Conservation (phyloP, 2,888 invertebrate species). For the Ormyrus nitidulus region DNA sequence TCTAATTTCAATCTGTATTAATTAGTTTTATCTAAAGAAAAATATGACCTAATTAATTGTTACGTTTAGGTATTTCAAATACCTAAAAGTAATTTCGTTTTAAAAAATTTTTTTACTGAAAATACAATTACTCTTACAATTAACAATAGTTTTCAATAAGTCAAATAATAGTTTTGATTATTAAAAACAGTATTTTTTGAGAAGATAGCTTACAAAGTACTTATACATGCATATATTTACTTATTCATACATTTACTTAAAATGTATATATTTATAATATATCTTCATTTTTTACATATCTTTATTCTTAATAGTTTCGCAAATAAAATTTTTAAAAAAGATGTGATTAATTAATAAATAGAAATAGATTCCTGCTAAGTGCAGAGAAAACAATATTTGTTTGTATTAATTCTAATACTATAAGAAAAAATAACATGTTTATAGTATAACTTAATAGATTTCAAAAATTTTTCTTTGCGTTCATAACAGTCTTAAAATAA, state of each 20-base stretch:
- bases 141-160: conserved; percentile 11
- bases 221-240: neutral
- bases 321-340: conserved; percentile 29
- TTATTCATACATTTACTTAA: too few species aligned
- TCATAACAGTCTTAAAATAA: neutral
- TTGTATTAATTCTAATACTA: neutral
- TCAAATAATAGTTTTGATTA: conserved; percentile 23
- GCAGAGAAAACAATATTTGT: conserved; percentile 16
- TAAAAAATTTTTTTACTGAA: conserved; percentile 42
- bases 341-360: conserved; percentile 39
- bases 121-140: conserved; percentile 35
- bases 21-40: too few species aligned
- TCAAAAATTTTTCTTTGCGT: conserved; percentile 13
- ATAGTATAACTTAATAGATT: neutral
- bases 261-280: neutral
- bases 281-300: conserved; percentile 38
- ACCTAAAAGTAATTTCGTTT: neutral
- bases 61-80: neutral
- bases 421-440: neutral
- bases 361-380: conserved; percentile 32
- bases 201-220: conserved; percentile 10
- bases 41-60: too few species aligned
- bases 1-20: too few species aligned
- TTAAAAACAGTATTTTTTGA: conserved; percentile 9
- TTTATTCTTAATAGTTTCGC: conserved; percentile 9